Percentiles rank a stretch among this genome's conserved stretches.
These are phyloP conservation scores for Microcebus griseorufus DNA, from an alignment of 2,113 vertebrate species.

Conservation along the genomic window DNA sequence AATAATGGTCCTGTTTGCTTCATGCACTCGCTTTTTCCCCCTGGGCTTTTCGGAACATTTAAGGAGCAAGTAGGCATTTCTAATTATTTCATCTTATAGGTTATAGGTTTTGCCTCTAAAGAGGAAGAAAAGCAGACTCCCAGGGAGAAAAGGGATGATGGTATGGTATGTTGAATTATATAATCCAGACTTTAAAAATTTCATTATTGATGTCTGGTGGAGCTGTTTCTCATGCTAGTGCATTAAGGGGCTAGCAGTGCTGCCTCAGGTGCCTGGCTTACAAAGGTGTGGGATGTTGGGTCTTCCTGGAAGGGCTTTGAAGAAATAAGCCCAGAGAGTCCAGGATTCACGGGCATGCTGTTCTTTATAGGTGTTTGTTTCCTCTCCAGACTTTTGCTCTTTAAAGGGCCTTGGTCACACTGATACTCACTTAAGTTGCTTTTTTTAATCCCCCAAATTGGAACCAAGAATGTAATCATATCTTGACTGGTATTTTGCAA, in stretches of 20 bases:
- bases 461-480: not conserved
- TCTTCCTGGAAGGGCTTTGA: not conserved
- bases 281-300: too few species aligned
- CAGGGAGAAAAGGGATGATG: not conserved
- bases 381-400: not conserved
- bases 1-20: not conserved
- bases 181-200: not conserved
- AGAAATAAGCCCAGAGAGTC: not conserved
- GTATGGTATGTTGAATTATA: not conserved
- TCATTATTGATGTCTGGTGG: not conserved
- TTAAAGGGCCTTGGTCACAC: not conserved
- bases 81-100: not conserved
- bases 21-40: not conserved
- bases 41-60: not conserved
- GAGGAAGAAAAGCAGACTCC: constrained; percentile 15
- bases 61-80: not conserved
- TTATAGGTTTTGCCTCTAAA: constrained; percentile 24
- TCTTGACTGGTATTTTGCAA: not conserved
- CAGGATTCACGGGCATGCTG: not conserved
- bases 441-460: not conserved
- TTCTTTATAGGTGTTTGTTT: not conserved
- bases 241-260: not conserved
- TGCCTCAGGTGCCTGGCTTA: not conserved
- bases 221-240: not conserved
- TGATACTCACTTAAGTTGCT: not conserved